These are phyloP conservation scores for Sylvicola fuscatus DNA, from an alignment of 2,888 invertebrate genomes.

Conservation along the genomic window DNA sequence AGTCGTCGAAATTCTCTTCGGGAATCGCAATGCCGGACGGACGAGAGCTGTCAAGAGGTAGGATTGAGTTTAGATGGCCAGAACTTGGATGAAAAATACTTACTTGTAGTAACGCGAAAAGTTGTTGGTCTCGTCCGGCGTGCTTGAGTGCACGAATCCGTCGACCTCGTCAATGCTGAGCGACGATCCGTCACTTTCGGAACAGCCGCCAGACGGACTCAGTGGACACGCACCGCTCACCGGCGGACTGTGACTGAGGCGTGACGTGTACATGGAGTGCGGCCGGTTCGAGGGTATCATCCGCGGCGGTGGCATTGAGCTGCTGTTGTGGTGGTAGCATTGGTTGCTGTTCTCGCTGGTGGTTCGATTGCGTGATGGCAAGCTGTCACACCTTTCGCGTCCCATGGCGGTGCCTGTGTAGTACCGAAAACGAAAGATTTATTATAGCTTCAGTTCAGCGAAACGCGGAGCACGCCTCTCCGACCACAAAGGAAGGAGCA, in stretches of 20 bases:
- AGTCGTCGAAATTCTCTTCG: slow-evolving; percentile 39
- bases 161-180: slow-evolving; percentile 42
- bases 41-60: slow-evolving; percentile 11
- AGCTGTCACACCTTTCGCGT: slow-evolving; percentile 62
- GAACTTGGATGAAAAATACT: slow-evolving; percentile 4
- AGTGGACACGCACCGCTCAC: slow-evolving; percentile 30
- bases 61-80: no score
- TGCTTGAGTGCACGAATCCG: slow-evolving; percentile 31
- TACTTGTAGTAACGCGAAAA: slow-evolving; percentile 18
- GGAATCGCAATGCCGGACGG: slow-evolving; percentile 28
- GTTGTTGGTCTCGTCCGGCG: slow-evolving; percentile 33
- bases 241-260: slow-evolving; percentile 24
- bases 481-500: no score
- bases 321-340: slow-evolving; percentile 11
- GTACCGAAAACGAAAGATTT: neutral
- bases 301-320: slow-evolving; percentile 22
- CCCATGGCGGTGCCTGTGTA: slow-evolving; percentile 16
- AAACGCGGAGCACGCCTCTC: no score
- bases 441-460: no score
- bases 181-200: slow-evolving; percentile 47
- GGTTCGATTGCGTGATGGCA: slow-evolving; percentile 53
- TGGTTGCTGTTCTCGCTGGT: slow-evolving; percentile 34
- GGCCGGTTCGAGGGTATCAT: slow-evolving; percentile 24
- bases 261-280: slow-evolving; percentile 23
- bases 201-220: slow-evolving; percentile 39